phyloP scores from a whole-genome alignment of 2,113 vertebrate genomes.

The Myodes glareolus region DNA sequence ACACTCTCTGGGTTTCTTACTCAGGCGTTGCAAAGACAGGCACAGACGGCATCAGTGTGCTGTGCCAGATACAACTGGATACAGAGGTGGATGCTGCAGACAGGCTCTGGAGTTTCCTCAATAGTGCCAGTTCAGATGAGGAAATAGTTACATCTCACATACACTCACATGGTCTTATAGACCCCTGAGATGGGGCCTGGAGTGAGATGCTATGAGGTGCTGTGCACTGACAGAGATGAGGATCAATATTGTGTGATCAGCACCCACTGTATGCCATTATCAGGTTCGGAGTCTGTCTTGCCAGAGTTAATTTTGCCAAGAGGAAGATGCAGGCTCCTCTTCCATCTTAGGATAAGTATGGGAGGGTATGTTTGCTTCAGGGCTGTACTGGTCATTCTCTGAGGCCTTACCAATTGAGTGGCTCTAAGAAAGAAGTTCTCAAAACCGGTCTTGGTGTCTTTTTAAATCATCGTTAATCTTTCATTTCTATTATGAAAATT shows the following conservation, averaged over 20 bases:
- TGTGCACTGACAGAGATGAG: neutral
- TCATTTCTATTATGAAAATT: neutral
- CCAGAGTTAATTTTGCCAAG: neutral
- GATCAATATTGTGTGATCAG: neutral
- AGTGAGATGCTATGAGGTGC: neutral
- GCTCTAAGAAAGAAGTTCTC: neutral
- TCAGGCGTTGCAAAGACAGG: slow-evolving; percentile 13
- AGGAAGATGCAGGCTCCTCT: neutral
- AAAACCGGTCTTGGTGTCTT: neutral
- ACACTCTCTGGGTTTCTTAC: slow-evolving; percentile 28
- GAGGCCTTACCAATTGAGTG: neutral
- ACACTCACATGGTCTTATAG: neutral
- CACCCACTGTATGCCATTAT: neutral
- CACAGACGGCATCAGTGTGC: neutral
- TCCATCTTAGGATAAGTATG: neutral
- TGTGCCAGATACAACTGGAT: neutral
- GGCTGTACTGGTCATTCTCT: neutral
- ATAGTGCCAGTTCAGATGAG: slow-evolving; percentile 31
- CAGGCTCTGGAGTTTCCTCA: neutral
- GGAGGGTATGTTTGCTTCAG: neutral
- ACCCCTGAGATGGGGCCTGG: neutral
- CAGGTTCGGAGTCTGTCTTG: neutral
- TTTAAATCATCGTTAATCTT: neutral
- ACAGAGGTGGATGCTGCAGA: neutral
- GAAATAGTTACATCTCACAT: slow-evolving; percentile 47